phyloP scores from a whole-genome alignment of 2,797 vertebrate genomes.

The Tokudaia muenninki region DNA sequence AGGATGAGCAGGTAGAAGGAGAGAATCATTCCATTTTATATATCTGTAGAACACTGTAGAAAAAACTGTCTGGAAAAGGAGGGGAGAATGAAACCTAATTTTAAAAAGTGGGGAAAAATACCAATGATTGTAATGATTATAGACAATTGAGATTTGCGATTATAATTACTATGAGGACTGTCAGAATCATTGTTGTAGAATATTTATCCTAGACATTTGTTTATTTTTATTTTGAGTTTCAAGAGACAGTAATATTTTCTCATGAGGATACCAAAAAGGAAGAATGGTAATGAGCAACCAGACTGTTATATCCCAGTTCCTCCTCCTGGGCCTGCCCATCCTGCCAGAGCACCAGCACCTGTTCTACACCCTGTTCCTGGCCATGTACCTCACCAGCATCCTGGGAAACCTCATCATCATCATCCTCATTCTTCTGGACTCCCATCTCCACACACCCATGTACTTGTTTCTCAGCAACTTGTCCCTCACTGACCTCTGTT shows the following conservation, averaged over 20 bases:
- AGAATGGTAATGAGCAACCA: neutral
- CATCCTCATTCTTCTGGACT: no score
- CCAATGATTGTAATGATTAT: no score
- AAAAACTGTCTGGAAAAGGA: no score
- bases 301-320: neutral
- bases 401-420: constrained; percentile 32
- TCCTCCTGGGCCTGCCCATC: neutral
- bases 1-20: no score
- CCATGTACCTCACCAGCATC: neutral
- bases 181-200: neutral
- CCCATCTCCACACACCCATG: neutral
- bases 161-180: neutral
- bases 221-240: neutral
- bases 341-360: neutral
- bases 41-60: no score
- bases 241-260: neutral
- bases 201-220: neutral
- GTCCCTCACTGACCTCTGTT: neutral
- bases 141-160: no score
- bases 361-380: neutral
- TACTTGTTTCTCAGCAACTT: neutral
- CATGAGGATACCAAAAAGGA: neutral
- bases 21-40: no score
- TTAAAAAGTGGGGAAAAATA: no score
- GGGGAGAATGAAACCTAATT: no score